phyloP scores from a whole-genome alignment of 1,140 invertebrate genomes.

The Bicyclus anynana region DNA sequence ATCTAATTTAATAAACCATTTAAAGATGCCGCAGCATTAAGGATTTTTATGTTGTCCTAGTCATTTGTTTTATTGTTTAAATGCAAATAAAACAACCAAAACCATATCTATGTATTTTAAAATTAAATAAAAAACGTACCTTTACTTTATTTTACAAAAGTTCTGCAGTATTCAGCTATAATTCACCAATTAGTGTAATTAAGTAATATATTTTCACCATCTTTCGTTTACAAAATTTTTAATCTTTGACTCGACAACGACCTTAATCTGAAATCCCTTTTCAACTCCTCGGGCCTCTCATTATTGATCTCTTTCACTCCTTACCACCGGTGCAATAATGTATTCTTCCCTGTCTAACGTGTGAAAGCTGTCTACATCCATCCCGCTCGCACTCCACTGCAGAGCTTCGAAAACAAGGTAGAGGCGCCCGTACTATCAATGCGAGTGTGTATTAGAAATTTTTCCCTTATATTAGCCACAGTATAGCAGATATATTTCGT shows the following conservation, averaged over 20 bases:
- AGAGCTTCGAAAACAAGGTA: slow-evolving; percentile 75
- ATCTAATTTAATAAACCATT: no score
- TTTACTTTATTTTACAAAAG: no score
- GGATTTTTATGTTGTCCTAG: no score
- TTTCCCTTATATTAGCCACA: slow-evolving; percentile 54
- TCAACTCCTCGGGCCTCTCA: slow-evolving; percentile 76
- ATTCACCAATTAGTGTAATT: not conserved
- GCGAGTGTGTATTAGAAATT: slow-evolving; percentile 61
- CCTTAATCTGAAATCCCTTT: slow-evolving; percentile 78
- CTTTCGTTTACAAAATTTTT: slow-evolving; percentile 39
- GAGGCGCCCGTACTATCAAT: slow-evolving; percentile 57
- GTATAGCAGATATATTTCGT: slow-evolving; percentile 18
- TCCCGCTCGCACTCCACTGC: slow-evolving; percentile 65
- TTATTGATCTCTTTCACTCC: slow-evolving; percentile 78
- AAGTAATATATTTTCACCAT: not conserved
- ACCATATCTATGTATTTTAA: no score
- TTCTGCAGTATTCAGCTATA: not conserved
- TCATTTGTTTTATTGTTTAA: no score
- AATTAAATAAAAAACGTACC: no score
- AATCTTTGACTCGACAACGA: slow-evolving; percentile 73
- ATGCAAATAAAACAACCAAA: no score
- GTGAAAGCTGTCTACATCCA: slow-evolving; percentile 28
- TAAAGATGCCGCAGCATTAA: no score
- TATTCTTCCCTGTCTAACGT: slow-evolving; percentile 37
- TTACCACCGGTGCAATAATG: slow-evolving; percentile 76